Evolutionary conservation across 2,888 invertebrate species (phyloP).

Genomic region (Polydrusus tereticollis): DNA sequence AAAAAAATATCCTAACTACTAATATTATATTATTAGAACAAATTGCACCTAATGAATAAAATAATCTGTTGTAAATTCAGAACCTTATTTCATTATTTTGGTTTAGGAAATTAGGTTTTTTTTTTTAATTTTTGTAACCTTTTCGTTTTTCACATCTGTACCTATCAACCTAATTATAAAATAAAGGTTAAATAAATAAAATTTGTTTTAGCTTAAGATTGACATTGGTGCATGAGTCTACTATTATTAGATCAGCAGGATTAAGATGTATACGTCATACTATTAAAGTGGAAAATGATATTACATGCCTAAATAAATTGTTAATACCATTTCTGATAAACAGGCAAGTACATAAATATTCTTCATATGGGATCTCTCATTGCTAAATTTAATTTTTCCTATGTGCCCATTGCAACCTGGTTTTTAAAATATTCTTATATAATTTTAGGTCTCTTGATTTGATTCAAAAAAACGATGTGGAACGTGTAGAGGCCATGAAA

Average conservation of each 20-base stretch:
- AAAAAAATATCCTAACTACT: too few relatives aligned
- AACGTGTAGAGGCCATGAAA: slow-evolving; percentile 91
- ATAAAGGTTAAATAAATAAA: too few relatives aligned
- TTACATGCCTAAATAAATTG: slow-evolving; percentile 83
- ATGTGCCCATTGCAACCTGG: background rate
- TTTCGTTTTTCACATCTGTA: too few relatives aligned
- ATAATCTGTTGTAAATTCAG: too few relatives aligned
- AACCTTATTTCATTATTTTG: too few relatives aligned
- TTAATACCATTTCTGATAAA: slow-evolving; percentile 88
- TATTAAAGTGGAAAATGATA: slow-evolving; percentile 82
- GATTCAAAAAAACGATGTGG: slow-evolving; percentile 90
- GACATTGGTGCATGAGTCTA: slow-evolving; percentile 86
- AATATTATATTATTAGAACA: too few relatives aligned
- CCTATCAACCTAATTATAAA: too few relatives aligned
- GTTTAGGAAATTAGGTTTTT: too few relatives aligned
- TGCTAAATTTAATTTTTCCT: background rate
- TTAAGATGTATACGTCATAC: slow-evolving; percentile 89
- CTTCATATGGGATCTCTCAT: background rate
- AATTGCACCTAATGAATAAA: too few relatives aligned
- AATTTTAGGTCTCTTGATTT: slow-evolving; percentile 85
- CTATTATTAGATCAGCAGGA: slow-evolving; percentile 90
- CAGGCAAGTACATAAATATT: slow-evolving; percentile 69
- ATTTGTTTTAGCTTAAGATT: slow-evolving; percentile 81
- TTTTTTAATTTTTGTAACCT: too few relatives aligned
- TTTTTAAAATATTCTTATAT: slow-evolving; percentile 5